Conservation (phyloP, 2,113 vertebrate species). For the Casuarius casuarius region DNA sequence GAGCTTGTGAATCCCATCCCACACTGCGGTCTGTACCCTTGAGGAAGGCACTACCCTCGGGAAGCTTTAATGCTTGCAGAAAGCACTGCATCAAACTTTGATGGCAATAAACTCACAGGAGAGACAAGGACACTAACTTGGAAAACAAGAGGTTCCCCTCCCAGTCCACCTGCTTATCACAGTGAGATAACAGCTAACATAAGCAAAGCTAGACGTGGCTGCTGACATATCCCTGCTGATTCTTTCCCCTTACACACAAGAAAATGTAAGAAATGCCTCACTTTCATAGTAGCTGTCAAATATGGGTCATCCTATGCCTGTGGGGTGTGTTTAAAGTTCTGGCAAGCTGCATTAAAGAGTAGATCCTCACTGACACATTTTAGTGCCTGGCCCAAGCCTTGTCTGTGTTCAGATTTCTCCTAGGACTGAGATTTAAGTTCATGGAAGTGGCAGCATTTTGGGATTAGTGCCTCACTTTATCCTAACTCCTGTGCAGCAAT, state of each 20-base stretch:
- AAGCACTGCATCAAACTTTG: background rate
- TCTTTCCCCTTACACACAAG: background rate
- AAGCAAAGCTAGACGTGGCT: background rate
- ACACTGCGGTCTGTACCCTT: background rate
- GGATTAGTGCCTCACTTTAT: background rate
- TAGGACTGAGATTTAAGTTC: background rate
- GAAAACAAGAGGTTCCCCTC: background rate
- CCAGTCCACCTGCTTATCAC: background rate
- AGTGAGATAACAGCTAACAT: background rate
- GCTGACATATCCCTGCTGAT: constrained; percentile 31
- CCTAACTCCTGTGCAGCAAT: background rate
- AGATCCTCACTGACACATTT: background rate
- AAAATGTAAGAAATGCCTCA: background rate
- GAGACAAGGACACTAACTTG: background rate
- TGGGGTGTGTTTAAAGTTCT: background rate
- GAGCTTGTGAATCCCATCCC: background rate
- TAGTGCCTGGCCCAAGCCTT: background rate
- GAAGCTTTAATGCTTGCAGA: background rate
- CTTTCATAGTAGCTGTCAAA: constrained; percentile 2
- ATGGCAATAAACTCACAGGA: background rate
- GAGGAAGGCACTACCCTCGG: background rate
- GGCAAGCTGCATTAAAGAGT: background rate
- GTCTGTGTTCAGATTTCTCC: background rate
- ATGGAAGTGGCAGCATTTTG: background rate
- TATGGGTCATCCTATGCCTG: background rate